These are phyloP conservation scores for Drosophila bunnanda DNA, from an alignment of 2,888 invertebrate genomes.

Conservation along the genomic window DNA sequence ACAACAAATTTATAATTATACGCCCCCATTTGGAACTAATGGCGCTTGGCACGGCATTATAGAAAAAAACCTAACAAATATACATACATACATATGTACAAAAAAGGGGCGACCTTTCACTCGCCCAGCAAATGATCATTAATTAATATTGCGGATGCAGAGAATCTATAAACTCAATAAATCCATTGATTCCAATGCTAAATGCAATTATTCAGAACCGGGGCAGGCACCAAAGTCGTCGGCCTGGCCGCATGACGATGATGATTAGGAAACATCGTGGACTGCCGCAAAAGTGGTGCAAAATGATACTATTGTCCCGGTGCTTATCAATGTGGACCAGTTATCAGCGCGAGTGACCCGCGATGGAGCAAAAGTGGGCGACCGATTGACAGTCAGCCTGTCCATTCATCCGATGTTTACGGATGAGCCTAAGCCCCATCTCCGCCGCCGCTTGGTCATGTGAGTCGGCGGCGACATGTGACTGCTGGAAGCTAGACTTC, in stretches of 20 bases:
- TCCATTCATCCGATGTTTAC: slow-evolving; percentile 33
- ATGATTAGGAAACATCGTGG: slow-evolving; percentile 35
- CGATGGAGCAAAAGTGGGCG: slow-evolving; percentile 29
- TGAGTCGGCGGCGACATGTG: slow-evolving; percentile 64
- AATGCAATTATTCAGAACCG: slow-evolving; percentile 15
- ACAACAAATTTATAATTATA: slow-evolving; percentile 7
- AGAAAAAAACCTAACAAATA: neutral
- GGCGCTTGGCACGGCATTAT: slow-evolving; percentile 25
- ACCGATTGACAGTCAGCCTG: slow-evolving; percentile 6
- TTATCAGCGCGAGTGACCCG: slow-evolving; percentile 28
- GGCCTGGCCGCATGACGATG: slow-evolving; percentile 17
- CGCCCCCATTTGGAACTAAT: slow-evolving; percentile 33
- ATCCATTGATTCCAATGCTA: neutral
- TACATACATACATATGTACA: too few species aligned
- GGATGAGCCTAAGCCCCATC: slow-evolving; percentile 18
- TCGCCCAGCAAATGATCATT: too few species aligned
- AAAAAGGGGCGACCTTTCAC: neutral
- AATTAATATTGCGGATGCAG: too few species aligned
- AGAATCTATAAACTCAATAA: slow-evolving; percentile 4
- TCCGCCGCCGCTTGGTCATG: slow-evolving; percentile 53
- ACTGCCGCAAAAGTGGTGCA: slow-evolving; percentile 16
- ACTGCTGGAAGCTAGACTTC: slow-evolving; percentile 46
- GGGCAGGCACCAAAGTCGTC: slow-evolving; percentile 18
- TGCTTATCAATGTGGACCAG: slow-evolving; percentile 40
- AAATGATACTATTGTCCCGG: slow-evolving; percentile 11